phyloP scores from a whole-genome alignment of 2,113 vertebrate genomes.

The Naja naja region DNA sequence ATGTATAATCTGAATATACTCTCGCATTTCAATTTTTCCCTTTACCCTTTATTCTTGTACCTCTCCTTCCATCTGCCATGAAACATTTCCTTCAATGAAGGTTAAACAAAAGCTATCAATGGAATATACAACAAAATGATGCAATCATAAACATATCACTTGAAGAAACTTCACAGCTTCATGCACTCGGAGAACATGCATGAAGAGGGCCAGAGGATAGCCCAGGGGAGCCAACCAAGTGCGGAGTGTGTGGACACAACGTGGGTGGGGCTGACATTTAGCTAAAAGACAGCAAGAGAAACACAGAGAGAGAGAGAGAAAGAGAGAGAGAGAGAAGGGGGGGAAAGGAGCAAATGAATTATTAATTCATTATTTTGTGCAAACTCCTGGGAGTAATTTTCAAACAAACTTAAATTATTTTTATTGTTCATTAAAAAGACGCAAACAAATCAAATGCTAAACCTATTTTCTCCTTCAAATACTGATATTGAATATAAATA shows the following conservation, averaged over 20 bases:
- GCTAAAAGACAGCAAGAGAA: slow-evolving; percentile 62
- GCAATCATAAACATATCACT: slow-evolving; percentile 67
- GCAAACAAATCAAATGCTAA: not conserved
- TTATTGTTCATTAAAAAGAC: not conserved
- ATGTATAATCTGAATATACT: slow-evolving; percentile 46
- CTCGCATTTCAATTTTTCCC: slow-evolving; percentile 33
- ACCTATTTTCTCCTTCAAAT: not conserved
- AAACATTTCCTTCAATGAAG: slow-evolving; percentile 60
- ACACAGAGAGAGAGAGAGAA: not conserved
- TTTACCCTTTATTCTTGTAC: slow-evolving; percentile 27
- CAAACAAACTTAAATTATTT: not conserved
- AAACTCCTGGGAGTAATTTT: not conserved
- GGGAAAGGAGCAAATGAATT: not conserved
- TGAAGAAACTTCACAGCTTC: slow-evolving; percentile 75
- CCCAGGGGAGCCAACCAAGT: slow-evolving; percentile 68
- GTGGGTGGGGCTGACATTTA: slow-evolving; percentile 69
- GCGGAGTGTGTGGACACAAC: slow-evolving; percentile 65
- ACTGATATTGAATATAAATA: not conserved
- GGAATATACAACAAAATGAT: slow-evolving; percentile 68
- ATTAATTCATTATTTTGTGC: not conserved
- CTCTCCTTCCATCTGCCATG: slow-evolving; percentile 53
- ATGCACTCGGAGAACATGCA: slow-evolving; percentile 79
- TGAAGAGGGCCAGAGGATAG: slow-evolving; percentile 72
- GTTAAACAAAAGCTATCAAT: slow-evolving; percentile 70
- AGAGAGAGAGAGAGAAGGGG: not conserved